Conservation (phyloP, 2,113 vertebrate genomes). For the Pampusana beccarii region DNA sequence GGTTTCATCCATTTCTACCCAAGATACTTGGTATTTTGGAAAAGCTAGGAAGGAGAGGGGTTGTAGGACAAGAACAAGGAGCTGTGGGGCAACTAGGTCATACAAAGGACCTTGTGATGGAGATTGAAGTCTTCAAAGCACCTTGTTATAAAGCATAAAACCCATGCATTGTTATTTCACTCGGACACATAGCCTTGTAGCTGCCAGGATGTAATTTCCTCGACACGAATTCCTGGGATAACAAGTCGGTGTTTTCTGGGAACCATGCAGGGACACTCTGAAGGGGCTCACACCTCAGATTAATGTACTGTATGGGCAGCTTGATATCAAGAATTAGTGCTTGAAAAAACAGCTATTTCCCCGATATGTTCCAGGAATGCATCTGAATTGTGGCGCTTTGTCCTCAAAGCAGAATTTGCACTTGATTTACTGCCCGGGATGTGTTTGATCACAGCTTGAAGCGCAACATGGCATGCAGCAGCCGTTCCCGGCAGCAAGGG, state of each 20-base stretch:
- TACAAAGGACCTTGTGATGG: neutral
- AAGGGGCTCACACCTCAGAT: neutral
- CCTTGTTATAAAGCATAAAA: neutral
- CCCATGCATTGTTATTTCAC: neutral
- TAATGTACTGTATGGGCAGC: rapidly evolving
- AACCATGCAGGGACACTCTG: neutral
- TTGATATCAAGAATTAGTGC: neutral
- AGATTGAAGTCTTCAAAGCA: neutral
- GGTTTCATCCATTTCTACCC: neutral
- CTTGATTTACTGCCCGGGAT: neutral
- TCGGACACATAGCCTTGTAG: neutral
- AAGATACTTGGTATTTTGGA: neutral
- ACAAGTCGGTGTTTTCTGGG: neutral
- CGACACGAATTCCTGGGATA: neutral
- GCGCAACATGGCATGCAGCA: rapidly evolving
- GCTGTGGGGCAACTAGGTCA: neutral
- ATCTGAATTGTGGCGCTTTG: neutral
- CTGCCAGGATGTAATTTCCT: neutral
- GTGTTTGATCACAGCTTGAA: neutral
- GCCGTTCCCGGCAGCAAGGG: neutral
- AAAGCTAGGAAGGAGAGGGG: neutral
- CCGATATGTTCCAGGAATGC: rapidly evolving
- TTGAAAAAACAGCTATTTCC: neutral
- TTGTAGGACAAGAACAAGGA: neutral
- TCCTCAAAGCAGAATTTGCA: neutral